Evolutionary conservation across 2,797 vertebrate species (phyloP), one percentile per base, ranked within the genome.

Genomic region (Periparus ater): DNA sequence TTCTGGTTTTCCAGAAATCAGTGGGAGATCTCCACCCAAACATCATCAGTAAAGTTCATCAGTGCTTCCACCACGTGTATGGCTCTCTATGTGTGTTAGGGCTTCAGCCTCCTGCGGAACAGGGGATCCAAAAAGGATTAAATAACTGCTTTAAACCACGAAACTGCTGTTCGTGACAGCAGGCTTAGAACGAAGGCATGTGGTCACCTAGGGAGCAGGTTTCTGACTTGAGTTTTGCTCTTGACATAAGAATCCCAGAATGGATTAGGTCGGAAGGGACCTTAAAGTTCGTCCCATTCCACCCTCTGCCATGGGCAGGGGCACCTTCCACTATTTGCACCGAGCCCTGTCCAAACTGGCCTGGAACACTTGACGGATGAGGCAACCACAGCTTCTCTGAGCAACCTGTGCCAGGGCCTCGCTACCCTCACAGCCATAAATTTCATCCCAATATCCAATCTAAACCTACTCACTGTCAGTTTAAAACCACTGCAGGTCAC

Each of bases 341-440:
- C 15, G 61, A 67, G 47, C 17, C 17, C 61, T 8, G 2, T 34
- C 14, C 61, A 67, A 23, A 20, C 21, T 48, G 48, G 15, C 55
- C 30, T 34, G 16, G 30, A 60, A 61, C 54, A 22, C 25, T 47
- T 6, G 6, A 68, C 26, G 10, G 13, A 32, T 27, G 18, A 34
- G 22, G 26, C 55, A 44, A 1, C 23, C 70, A 17, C 55, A 63
- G 7, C 36, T 70, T n/a, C 44, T n/a, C 32, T 62, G 19, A 9
- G 8, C 32, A 82, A 0, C 36, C 22, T 50, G 42, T 62, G 50
- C 55, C 71, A 57, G 17, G 48, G 57, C 50, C 63, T 63, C 19
- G 8, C 4, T 1, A 21, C 36, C 32, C 17, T 38, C 44, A 63
- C 32, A 57, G 36, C 4, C 17, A 44, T 1, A 1, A n/a, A 22